Evolutionary conservation across 1,140 invertebrate species (phyloP).

Genomic region (Zaprionus gabonicus): DNA sequence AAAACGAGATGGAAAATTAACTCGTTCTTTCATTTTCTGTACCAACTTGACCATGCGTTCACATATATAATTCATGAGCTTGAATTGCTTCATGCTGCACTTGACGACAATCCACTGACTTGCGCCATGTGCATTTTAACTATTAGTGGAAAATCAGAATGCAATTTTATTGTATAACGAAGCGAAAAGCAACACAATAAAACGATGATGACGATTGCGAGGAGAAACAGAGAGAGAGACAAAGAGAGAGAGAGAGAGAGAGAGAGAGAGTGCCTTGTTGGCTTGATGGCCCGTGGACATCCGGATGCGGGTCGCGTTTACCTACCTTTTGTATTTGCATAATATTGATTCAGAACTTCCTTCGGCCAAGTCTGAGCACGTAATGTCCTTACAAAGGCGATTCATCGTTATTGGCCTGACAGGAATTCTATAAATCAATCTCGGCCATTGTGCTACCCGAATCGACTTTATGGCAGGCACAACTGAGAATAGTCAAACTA

Average conservation of each 20-base stretch:
- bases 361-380: conserved; percentile 37
- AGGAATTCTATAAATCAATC: conserved; percentile 68
- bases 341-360: conserved; percentile 64
- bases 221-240: neutral
- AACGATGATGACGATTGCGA: conserved; percentile 54
- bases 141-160: conserved; percentile 74
- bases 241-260: neutral
- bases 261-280: neutral
- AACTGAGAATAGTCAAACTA: neutral
- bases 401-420: conserved; percentile 34
- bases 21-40: neutral
- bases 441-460: conserved; percentile 28
- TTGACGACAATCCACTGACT: conserved; percentile 13
- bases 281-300: neutral
- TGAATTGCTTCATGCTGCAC: conserved; percentile 30
- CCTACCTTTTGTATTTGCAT: conserved; percentile 66
- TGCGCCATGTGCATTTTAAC: conserved; percentile 11
- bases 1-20: neutral
- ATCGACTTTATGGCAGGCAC: conserved; percentile 49
- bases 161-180: conserved; percentile 59
- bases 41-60: conserved; percentile 33
- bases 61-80: conserved; percentile 57
- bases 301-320: neutral
- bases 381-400: conserved; percentile 49
- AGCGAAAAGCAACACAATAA: conserved; percentile 53